Evolutionary conservation across 2,113 vertebrate genomes (phyloP), one percentile per base, ranked within the genome.

Genomic region (Pontoporia blainvillei): DNA sequence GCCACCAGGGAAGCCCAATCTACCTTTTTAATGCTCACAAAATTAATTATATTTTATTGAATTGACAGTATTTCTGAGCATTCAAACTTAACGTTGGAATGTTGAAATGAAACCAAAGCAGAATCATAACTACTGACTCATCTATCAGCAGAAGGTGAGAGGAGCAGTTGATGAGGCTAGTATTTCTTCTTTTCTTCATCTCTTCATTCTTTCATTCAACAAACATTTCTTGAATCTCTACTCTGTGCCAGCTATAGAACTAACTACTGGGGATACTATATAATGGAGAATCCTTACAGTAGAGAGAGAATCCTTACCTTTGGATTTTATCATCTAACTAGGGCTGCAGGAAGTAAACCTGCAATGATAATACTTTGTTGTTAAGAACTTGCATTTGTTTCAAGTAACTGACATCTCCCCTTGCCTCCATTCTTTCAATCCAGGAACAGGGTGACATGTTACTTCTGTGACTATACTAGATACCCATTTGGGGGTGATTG

Each of bases 381-480:
- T 61, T 66, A 95, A 85, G 82, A 95, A 73, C 17, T 79, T 61
- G 67, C 8, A 23, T 57, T 71, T 79, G 21, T 20, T 4, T 64
- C 21, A 87, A 73, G 44, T 52, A 54, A 29, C 23, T 31, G 10
- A 93, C 73, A 39, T 59, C 10, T 78, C 21, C 31, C 41, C 9
- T 69, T 29, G 13, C 21, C 29, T 61, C 44, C 39, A 27, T 61
- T 44, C 64, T 93, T 94, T 73, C 29, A 41, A 23, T 41, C 41
- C 1, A 12, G n/a, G n/a, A 23, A 78, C 8, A 31, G 13, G 34
- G 29, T 88, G 27, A 71, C n/a, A 14, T 54, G 61, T 81, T 72
- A 91, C 36, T 94, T 93, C 84, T 93, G 75, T 46, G 44, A 79
- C 62, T 96, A 41, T 17, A 52, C 36, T 91, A 62, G 54, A 86